Evolutionary conservation across 2,113 vertebrate species (phyloP), one percentile per base, ranked within the genome.

Genomic region (Naja naja): DNA sequence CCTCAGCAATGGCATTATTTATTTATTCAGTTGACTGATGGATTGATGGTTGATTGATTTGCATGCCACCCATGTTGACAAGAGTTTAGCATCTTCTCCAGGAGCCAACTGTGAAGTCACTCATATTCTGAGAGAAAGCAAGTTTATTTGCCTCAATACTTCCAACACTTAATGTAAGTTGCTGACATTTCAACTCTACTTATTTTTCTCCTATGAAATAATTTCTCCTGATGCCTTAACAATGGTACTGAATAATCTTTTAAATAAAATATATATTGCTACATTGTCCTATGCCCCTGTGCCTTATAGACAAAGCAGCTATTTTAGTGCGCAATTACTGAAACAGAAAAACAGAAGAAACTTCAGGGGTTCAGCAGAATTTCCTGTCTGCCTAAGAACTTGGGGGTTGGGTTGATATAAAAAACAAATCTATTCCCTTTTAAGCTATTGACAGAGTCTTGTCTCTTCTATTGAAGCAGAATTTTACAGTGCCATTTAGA

Each of bases 401-500:
- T 20, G 2, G 30, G 43, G 34, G 3, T 86, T 86, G 25, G 18
- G 27, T 45, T 49, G 30, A 23, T 58, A 87, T 60, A 49, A 23
- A 52, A 88, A 27, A 27, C 22, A 92, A 49, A 90, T 93, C 12
- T 85, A 8, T 30, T 89, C 6, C 12, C 4, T 88, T 92, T 69
- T 47, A 88, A 52, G 10, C 47, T 54, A 47, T 52, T 54, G 86
- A 54, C 11, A 43, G 9, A 55, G 39, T 10, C 53, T 11, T 16
- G 16, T 52, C 87, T 88, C 5, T 49, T 12, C 43, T 52, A n/a
- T n/a, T 25, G 45, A 94, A 94, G 91, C 93, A 91, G 34, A 92
- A 94, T 91, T 96, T 95, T 91, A 89, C 95, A 93, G 53, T n/a
- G 52, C 30, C 85, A 92, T 94, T 96, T 94, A 91, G 91, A 94